A percentile compares a stretch with the other conserved stretches of the same genome.
Conservation (phyloP, 2,888 invertebrate genomes). For the Agrochola lychnidis region DNA sequence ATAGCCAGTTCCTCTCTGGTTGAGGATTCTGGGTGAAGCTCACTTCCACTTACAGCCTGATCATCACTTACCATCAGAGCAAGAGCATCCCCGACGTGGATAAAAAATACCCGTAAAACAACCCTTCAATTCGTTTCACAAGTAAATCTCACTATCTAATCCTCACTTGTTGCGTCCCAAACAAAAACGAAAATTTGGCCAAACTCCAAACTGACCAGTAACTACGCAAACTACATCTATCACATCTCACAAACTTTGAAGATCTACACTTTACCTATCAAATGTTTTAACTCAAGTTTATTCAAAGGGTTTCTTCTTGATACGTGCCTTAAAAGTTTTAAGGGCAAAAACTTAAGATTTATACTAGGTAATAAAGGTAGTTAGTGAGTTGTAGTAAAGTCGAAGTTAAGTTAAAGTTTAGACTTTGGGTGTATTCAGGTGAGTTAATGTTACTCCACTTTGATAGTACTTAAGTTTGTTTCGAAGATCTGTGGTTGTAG, state of each 20-base stretch:
- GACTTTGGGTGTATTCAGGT: conserved; percentile 6
- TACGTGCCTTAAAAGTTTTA: conserved; percentile 70
- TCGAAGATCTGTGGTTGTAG: background rate
- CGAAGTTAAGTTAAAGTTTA: conserved; percentile 31
- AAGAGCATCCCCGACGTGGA: too few species aligned
- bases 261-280: conserved; percentile 45
- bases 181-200: conserved; percentile 12
- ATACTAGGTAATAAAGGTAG: conserved; percentile 60
- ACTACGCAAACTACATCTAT: conserved; percentile 30
- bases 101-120: background rate
- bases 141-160: background rate
- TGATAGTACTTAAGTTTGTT: conserved; percentile 6
- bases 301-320: conserved; percentile 67
- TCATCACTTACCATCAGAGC: too few species aligned
- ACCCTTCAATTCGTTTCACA: background rate
- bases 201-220: conserved; percentile 25
- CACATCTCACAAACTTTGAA: conserved; percentile 42
- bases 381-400: conserved; percentile 39
- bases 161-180: conserved; percentile 43
- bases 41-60: too few species aligned
- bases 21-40: too few species aligned
- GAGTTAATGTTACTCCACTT: conserved; percentile 28
- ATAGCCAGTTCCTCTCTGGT: too few species aligned
- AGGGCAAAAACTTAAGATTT: conserved; percentile 60
- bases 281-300: conserved; percentile 58